Base-by-base conservation (phyloP, 2,888 invertebrate genomes). In the Cantharis rustica region DNA sequence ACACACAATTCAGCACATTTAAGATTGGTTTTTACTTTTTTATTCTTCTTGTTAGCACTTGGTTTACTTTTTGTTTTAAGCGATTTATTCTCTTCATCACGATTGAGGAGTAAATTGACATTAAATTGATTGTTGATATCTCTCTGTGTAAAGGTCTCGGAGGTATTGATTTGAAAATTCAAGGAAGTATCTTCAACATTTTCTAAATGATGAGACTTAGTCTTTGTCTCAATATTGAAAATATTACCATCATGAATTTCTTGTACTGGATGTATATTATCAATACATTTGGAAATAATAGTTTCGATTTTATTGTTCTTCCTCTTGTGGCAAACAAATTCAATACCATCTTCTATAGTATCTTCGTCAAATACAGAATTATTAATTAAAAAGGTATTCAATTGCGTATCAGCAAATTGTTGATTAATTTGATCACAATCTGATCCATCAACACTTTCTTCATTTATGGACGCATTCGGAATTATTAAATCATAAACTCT, bases 351-450 rank as follows among this genome's bases (percentile, higher is more conserved):
- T 63, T 71, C 72, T 16, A 73, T 66, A 3, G 79, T 81, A 61
- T 80, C 78, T 78, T 81, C 80, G 10, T 81, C 79, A 69, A 73
- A 81, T n/a, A 75, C 20, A 16, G 61, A 16, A 26, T 73, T 69
- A 4, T 31, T 68, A 7, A 68, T 11, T 17, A 62, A 10, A 61
- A 76, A 70, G 27, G 61, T 68, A 61, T n/a, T 61, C 10, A 47
- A 16, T 15, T 31, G 16, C 9, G 10, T 23, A 26, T 71, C 71
- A n/a, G 10, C 61, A 15, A 23, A 20, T 20, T 16, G 31, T 20
- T 31, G 66, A 27, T 68, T 68, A 68, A 47, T 68, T 23, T 61
- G 47, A 9, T 68, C 68, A 10, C 16, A 70, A 61, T 68, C 16
- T 9, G 71, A 15, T 47, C 70, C 72, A 61, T 71, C 73, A 15